Conservation (phyloP, 2,888 invertebrate species). For the Dryobotodes eremita region DNA sequence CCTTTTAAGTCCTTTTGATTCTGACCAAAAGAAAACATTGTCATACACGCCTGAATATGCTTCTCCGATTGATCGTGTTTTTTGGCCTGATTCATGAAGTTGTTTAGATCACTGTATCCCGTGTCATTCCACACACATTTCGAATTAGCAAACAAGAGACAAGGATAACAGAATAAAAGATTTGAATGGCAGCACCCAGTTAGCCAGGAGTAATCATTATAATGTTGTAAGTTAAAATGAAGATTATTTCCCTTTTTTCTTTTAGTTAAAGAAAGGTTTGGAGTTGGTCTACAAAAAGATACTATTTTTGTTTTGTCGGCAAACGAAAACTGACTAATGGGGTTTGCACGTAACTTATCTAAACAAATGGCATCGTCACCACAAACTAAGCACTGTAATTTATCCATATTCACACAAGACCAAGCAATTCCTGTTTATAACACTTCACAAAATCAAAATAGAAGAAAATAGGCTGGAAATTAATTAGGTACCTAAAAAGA, state of each 20-base stretch:
- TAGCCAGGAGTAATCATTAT: background rate
- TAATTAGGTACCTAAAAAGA: too few relatives aligned
- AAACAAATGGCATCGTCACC: background rate
- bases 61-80: background rate
- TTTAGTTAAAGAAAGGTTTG: background rate
- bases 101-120: background rate
- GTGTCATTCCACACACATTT: background rate
- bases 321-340: background rate
- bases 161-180: background rate
- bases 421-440: background rate
- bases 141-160: slow-evolving; percentile 1
- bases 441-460: background rate
- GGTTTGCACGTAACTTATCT: background rate
- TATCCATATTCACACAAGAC: background rate
- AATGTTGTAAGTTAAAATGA: background rate
- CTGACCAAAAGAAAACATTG: background rate
- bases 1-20: background rate
- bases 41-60: background rate
- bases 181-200: slow-evolving; percentile 8
- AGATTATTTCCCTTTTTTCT: background rate
- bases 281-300: slow-evolving; percentile 1
- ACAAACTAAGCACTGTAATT: slow-evolving; percentile 5
- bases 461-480: background rate
- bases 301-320: background rate
- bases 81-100: background rate